Evolutionary conservation across 64 coral and sea anemone species (phyloP), one percentile per base, ranked within the genome.

Genomic region (Montipora capricornis): DNA sequence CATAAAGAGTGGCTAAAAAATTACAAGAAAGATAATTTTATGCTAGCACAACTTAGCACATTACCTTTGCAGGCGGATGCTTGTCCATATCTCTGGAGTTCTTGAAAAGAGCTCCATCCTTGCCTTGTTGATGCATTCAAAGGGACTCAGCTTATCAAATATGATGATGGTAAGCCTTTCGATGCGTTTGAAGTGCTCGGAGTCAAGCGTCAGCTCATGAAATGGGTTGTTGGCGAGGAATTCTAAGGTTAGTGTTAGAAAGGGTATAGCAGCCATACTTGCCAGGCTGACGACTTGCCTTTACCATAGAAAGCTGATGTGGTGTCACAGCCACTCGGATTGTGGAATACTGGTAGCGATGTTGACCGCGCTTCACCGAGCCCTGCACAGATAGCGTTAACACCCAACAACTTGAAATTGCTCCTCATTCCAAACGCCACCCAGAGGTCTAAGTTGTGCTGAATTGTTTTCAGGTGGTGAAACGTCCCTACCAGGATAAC

Each of bases 371-470:
- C 45, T 88, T 93, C 76, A 46, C 85, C 92, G 8, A 94, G 49
- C 26, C 15, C 1, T 6, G 29, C 68, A 90, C 80, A 90, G 55
- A 95, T 37, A 37, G 29, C 29, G 29, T 37, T 37, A 1, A 37
- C 83, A 57, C 52, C 2, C 52, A 55, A 11, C 13, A 52, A 55
- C 52, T 87, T 95, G 20, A 84, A 95, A n/a, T 95, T 88, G 4
- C 88, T 49, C 2, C 93, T 81, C 68, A 66, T 90, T 78, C 88
- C 93, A 79, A 90, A 85, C 2, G n/a, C 93, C 4, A 95, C 79
- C 88, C 93, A 86, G 12, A 95, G 45, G 19, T 86, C 13, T 12
- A 90, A 9, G 4, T 76, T 66, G 5, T 81, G 12, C 26, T 90
- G 24, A 75, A 82, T 61, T 15, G 3, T 1, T 73, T 8, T 68